These are phyloP conservation scores for Sus cebifrons DNA, from an alignment of 2,797 vertebrate genomes.

Conservation along the genomic window DNA sequence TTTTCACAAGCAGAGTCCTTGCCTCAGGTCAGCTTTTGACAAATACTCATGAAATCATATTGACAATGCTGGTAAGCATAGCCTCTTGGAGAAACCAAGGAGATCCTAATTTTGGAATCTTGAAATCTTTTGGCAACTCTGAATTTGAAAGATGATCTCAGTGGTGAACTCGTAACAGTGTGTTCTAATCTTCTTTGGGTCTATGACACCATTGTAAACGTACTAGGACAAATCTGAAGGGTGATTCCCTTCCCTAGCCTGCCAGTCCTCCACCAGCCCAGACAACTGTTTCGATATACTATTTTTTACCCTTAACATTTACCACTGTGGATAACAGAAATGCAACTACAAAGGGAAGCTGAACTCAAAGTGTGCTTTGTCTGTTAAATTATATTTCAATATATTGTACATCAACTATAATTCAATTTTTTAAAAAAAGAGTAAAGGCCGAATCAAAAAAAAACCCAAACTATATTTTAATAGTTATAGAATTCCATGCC, in stretches of 20 bases:
- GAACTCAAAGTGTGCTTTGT: neutral
- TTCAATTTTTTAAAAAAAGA: neutral
- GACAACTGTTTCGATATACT: neutral
- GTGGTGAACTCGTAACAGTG: neutral
- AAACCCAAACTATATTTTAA: neutral
- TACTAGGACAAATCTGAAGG: neutral
- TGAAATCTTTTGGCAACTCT: slow-evolving; percentile 53
- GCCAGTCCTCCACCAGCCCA: neutral
- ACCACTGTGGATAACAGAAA: neutral
- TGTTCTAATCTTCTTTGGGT: slow-evolving; percentile 55
- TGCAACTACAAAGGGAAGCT: neutral
- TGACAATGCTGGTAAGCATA: neutral
- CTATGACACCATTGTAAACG: slow-evolving; percentile 30
- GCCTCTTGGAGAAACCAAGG: slow-evolving; percentile 12
- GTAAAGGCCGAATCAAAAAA: neutral
- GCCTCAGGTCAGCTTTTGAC: slow-evolving; percentile 38
- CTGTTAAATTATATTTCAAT: neutral
- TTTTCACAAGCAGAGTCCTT: slow-evolving; percentile 33
- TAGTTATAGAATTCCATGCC: neutral
- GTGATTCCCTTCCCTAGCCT: neutral
- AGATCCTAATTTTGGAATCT: slow-evolving; percentile 64
- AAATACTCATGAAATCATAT: slow-evolving; percentile 55
- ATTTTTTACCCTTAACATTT: neutral
- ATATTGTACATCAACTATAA: neutral
- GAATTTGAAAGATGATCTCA: slow-evolving; percentile 63